Base-by-base conservation (phyloP, 2,797 vertebrate species). In the Spheniscus humboldti region DNA sequence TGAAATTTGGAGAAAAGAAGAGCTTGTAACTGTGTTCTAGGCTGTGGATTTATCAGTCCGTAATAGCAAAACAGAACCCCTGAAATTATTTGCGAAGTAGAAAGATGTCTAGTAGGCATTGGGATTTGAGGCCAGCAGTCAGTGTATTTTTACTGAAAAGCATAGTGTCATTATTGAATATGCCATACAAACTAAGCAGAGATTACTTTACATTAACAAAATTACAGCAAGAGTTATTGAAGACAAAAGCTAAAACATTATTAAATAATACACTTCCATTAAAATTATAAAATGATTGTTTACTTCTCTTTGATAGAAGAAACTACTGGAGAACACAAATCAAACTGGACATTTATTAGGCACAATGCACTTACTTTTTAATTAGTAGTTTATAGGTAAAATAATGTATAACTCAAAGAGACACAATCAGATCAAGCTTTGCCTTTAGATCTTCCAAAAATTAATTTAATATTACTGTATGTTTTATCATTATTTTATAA, bases 241-340 rank as follows among this genome's bases (percentile, higher is more conserved):
- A 91, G 59, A 72, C 45, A 93, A 92, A 93, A 96, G 57, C 43
- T 39, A 66, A 47, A 79, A 7, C 55, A 79, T 92, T 86, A 96
- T 84, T 84, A 69, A 95, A 92, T 93, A 92, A 95, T 82, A 81
- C 1, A 16, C 6, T 87, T 27, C 80, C 86, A 95, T 93, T 93
- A 95, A 94, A 90, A 85, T 30, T 45, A 73, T 33, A 43, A 96
- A 95, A 52, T n/a, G 1, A 37, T 72, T 86, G 30, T 81, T 92
- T 93, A 66, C 50, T 89, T 94, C 39, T 86, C 52, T 88, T 84
- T 74, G 77, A 84, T 63, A 53, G 11, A 76, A 82, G 43, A 52
- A 84, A 82, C 69, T 88, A 27, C 18, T 11, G 47, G 33, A 82
- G 47, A 91, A 78, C 28, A 85, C 60, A 94, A 94, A 96, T 90